Percentiles rank a stretch among this genome's conserved stretches.
phyloP scores from a whole-genome alignment of 2,797 vertebrate species.

The Bradypodion pumilum region DNA sequence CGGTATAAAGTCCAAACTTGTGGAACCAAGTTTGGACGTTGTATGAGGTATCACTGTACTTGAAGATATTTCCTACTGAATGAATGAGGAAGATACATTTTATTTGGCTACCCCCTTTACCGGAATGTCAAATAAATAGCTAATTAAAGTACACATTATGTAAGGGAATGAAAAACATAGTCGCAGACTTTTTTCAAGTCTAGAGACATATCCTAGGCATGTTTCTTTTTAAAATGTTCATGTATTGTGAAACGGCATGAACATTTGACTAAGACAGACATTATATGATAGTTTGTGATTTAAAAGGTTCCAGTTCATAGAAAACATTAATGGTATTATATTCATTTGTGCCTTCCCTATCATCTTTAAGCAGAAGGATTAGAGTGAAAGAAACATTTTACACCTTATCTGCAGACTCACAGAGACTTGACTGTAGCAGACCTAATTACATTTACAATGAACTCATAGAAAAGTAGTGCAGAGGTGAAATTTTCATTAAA shows the following conservation, averaged over 20 bases:
- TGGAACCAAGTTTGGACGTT: no score
- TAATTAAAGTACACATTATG: slow-evolving; percentile 25
- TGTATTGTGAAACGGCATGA: slow-evolving; percentile 57
- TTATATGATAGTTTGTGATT: slow-evolving; percentile 71
- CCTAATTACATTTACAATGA: slow-evolving; percentile 73
- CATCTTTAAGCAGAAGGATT: slow-evolving; percentile 76
- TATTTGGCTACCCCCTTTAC: slow-evolving; percentile 43
- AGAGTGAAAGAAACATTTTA: slow-evolving; percentile 66
- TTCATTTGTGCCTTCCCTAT: slow-evolving; percentile 71
- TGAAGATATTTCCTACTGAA: background rate
- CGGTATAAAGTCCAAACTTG: no score
- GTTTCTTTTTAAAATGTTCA: slow-evolving; percentile 46
- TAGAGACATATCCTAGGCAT: background rate
- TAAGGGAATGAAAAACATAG: slow-evolving; percentile 11
- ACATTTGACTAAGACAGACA: slow-evolving; percentile 65
- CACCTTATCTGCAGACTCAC: slow-evolving; percentile 74
- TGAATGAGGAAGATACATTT: slow-evolving; percentile 32
- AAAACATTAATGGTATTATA: slow-evolving; percentile 69
- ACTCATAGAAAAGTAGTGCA: slow-evolving; percentile 60
- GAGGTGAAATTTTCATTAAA: slow-evolving; percentile 75
- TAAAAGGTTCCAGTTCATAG: slow-evolving; percentile 63
- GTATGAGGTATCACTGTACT: no score
- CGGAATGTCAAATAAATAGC: slow-evolving; percentile 55
- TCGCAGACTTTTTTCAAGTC: background rate
- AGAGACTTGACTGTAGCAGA: slow-evolving; percentile 68